Percentiles rank a stretch among this genome's conserved stretches.
These are phyloP conservation scores for Drosophila phalerata DNA, from an alignment of 2,888 invertebrate species.

Conservation along the genomic window DNA sequence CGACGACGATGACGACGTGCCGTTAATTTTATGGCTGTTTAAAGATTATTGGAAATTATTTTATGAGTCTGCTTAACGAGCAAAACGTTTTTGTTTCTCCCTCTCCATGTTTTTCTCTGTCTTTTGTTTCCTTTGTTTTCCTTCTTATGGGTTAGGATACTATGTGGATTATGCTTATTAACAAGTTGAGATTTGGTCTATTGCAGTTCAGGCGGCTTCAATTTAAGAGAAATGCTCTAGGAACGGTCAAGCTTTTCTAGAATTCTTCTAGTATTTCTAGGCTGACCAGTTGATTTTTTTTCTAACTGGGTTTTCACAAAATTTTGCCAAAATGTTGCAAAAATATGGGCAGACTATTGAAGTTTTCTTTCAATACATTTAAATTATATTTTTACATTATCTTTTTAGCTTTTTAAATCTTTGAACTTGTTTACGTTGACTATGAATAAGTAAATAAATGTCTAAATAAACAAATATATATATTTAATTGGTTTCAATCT, in stretches of 20 bases:
- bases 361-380: no score
- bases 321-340: no score
- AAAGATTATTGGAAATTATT: slow-evolving; percentile 81
- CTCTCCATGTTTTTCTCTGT: slow-evolving; percentile 1
- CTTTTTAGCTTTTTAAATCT: no score
- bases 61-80: slow-evolving; percentile 74
- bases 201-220: not conserved
- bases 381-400: no score
- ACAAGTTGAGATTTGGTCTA: slow-evolving; percentile 7
- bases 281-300: no score
- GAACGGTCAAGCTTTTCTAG: not conserved
- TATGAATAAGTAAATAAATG: no score
- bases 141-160: not conserved
- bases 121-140: slow-evolving; percentile 5
- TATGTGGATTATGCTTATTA: slow-evolving; percentile 7
- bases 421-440: no score
- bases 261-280: not conserved
- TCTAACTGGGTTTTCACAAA: no score
- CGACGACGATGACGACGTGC: slow-evolving; percentile 63
- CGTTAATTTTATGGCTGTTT: slow-evolving; percentile 78
- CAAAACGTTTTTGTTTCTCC: slow-evolving; percentile 54
- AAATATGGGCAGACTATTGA: no score
- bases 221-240: not conserved
- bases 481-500: no score
- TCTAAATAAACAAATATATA: no score